Evolutionary conservation across 2,888 invertebrate genomes (phyloP), one percentile per base, ranked within the genome.

Genomic region (Drymonia ruficornis): DNA sequence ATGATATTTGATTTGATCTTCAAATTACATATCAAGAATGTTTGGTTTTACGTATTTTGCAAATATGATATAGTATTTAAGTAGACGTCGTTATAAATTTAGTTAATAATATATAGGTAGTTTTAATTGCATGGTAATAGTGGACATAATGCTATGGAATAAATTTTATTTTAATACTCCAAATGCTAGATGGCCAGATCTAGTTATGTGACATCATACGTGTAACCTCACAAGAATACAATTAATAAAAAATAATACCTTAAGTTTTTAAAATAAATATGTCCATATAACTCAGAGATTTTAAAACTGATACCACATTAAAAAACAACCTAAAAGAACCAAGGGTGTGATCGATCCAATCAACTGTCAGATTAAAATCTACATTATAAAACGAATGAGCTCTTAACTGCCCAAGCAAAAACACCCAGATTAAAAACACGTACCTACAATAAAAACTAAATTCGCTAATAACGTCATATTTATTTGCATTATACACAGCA

Each of bases 311-410:
- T 47, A 50, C 36, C 16, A 50, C 44, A 50, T 4, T 45, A 9
- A 51, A 59, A 52, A 52, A 48, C 13, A 53, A 28, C 50, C 9
- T 34, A 63, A 61, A 56, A 7, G 16, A 49, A 15, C 42, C 42
- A 31, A 62, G 59, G 38, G 38, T 59, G 58, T 47, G 48, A 63
- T 61, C 48, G 55, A 65, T 61, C 52, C 70, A 60, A 70, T 70
- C 70, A 65, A 31, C 47, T 61, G 65, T 67, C 69, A 65, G 69
- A 70, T 70, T 67, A 65, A 52, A 63, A 67, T 70, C 57, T 65
- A 60, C 55, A 61, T 65, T 56, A 67, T 65, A 56, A 65, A 58
- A 63, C 19, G 49, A 55, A 52, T 18, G 18, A 53, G 48, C 50
- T 59, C 53, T 52, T 42, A 61, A 28, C 50, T 46, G 36, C 12